These are phyloP conservation scores for Todus mexicanus DNA, from an alignment of 2,797 vertebrate species.

Conservation along the genomic window DNA sequence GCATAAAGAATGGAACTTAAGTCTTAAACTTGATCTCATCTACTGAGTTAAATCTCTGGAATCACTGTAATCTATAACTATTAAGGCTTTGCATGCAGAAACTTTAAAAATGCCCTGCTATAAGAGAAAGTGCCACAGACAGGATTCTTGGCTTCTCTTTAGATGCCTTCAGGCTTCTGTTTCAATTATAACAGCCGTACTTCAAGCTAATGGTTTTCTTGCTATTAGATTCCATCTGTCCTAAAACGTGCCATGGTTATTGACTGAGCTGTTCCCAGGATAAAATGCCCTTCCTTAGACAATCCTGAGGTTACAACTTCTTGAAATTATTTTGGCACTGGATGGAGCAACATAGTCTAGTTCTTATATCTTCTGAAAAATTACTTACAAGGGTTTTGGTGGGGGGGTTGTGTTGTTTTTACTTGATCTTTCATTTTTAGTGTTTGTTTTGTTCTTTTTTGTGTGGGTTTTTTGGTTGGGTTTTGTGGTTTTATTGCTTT, in stretches of 20 bases:
- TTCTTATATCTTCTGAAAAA: not conserved
- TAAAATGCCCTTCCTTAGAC: not conserved
- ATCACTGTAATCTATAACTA: not conserved
- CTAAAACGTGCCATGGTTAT: not conserved
- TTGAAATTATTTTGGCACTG: not conserved
- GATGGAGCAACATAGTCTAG: not conserved
- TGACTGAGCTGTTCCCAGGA: not conserved
- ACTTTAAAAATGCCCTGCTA: not conserved
- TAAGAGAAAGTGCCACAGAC: not conserved
- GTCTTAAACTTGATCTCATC: not conserved
- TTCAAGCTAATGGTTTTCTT: not conserved
- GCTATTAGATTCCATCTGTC: conserved; percentile 24
- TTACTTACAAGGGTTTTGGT: not conserved
- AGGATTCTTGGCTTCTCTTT: not conserved
- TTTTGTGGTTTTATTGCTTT: not conserved
- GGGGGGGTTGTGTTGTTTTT: not conserved
- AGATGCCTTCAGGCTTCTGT: not conserved
- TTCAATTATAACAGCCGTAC: not conserved
- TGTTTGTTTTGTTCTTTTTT: not conserved
- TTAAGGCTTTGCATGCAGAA: not conserved
- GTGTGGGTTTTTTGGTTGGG: not conserved
- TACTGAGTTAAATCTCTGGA: not conserved
- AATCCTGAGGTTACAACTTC: not conserved
- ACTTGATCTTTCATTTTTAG: not conserved
- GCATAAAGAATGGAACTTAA: not conserved